These are phyloP conservation scores for Eupithecia centaureata DNA, from an alignment of 2,888 invertebrate genomes.

Conservation along the genomic window DNA sequence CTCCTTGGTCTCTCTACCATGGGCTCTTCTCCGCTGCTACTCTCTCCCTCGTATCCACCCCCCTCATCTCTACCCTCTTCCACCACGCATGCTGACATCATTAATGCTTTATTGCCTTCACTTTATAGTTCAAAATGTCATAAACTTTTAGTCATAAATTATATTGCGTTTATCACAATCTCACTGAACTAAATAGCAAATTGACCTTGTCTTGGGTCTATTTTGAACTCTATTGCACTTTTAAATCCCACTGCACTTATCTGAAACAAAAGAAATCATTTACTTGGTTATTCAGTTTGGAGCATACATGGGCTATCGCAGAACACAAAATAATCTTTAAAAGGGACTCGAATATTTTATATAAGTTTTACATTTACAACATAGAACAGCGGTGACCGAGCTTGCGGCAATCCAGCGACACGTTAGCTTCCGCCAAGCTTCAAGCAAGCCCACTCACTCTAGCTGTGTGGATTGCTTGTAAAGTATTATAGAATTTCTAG, in stretches of 20 bases:
- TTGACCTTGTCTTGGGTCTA: neutral
- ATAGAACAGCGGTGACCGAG: neutral
- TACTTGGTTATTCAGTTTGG: neutral
- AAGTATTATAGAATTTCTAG: too few species aligned
- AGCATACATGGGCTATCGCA: neutral
- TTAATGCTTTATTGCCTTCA: constrained; percentile 48
- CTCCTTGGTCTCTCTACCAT: constrained; percentile 76
- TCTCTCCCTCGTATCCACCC: constrained; percentile 57
- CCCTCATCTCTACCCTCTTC: constrained; percentile 76
- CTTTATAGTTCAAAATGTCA: constrained; percentile 25
- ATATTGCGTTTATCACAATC: constrained; percentile 3
- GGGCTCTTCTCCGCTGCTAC: constrained; percentile 52
- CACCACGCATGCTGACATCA: constrained; percentile 77
- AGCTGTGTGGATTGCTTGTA: too few species aligned
- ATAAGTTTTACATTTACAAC: too few species aligned
- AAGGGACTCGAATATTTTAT: too few species aligned
- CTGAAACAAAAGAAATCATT: neutral
- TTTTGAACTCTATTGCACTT: neutral
- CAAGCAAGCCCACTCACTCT: too few species aligned
- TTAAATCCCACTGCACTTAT: neutral
- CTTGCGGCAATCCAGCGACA: neutral
- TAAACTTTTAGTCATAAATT: constrained; percentile 6
- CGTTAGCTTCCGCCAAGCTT: neutral
- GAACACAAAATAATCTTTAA: too few species aligned
- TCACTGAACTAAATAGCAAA: neutral